Evolutionary conservation across 2,888 invertebrate genomes (phyloP).

Genomic region (Apotomis betuletana): DNA sequence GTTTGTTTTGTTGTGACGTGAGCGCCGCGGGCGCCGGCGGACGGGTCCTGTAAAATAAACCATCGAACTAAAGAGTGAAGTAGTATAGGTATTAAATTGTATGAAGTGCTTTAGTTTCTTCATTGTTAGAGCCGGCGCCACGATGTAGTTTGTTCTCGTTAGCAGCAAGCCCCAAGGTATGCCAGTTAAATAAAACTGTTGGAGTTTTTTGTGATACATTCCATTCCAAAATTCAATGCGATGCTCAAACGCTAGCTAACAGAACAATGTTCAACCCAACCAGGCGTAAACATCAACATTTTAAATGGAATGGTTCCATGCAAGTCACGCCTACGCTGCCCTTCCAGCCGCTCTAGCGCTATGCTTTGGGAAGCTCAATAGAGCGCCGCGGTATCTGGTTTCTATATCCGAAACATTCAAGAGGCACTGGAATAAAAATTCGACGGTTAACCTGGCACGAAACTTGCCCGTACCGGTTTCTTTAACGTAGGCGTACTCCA

Average conservation of each 20-base stretch:
- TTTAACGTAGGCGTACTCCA: slow-evolving; percentile 45
- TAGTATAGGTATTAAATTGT: slow-evolving; percentile 16
- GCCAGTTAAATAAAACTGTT: slow-evolving; percentile 8
- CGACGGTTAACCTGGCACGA: slow-evolving; percentile 55
- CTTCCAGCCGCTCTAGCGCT: slow-evolving; percentile 54
- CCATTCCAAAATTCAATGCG: slow-evolving; percentile 13
- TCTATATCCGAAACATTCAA: slow-evolving; percentile 66
- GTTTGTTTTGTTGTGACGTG: slow-evolving; percentile 74
- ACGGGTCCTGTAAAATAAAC: slow-evolving; percentile 31
- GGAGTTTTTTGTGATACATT: slow-evolving; percentile 21
- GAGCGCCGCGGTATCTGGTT: slow-evolving; percentile 63
- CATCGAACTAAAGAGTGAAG: slow-evolving; percentile 33
- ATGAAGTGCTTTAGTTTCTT: slow-evolving; percentile 8
- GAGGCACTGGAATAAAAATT: slow-evolving; percentile 63
- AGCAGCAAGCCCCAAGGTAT: not conserved
- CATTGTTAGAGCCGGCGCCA: slow-evolving; percentile 3
- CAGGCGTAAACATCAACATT: slow-evolving; percentile 34
- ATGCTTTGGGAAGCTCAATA: slow-evolving; percentile 54
- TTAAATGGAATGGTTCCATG: slow-evolving; percentile 43
- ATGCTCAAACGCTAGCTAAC: slow-evolving; percentile 9
- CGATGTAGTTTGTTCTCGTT: slow-evolving; percentile 7
- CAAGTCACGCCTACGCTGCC: slow-evolving; percentile 45
- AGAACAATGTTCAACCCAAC: slow-evolving; percentile 26
- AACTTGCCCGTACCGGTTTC: slow-evolving; percentile 54
- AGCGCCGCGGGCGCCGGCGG: slow-evolving; percentile 68